Conservation (phyloP, 2,113 vertebrate species). For the Actenoides lindsayi region DNA sequence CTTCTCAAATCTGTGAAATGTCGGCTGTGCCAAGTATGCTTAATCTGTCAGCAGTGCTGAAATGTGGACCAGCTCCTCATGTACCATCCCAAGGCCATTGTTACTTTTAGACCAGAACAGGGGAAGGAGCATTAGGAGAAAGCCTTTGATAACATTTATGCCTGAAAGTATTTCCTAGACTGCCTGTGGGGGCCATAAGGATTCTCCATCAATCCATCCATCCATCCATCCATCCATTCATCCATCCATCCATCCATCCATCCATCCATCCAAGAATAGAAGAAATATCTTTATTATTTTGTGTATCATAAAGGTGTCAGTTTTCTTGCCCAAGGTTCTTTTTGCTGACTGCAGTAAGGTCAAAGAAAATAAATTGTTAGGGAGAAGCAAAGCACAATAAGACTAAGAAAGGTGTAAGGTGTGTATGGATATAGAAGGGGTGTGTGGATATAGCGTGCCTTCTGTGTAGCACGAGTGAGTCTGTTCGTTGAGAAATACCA, state of each 20-base stretch:
- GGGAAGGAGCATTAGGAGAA: neutral
- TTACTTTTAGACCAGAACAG: neutral
- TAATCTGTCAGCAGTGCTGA: neutral
- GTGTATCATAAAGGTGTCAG: neutral
- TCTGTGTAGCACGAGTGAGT: accelerated
- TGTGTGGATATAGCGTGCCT: neutral
- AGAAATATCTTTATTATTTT: neutral
- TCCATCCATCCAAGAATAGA: neutral
- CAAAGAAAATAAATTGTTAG: neutral
- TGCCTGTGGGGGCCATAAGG: neutral
- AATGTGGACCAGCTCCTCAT: neutral
- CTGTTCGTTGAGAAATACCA: neutral
- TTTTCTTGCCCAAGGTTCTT: neutral
- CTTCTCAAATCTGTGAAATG: neutral
- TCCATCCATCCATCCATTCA: neutral
- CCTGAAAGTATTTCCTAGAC: neutral
- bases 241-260: neutral
- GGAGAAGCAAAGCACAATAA: neutral
- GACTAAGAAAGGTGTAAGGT: neutral
- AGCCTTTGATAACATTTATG: neutral
- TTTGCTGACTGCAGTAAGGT: neutral
- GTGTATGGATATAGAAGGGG: neutral
- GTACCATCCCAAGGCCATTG: neutral
- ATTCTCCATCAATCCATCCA: neutral
- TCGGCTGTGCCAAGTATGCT: accelerated